Evolutionary conservation across 2,888 invertebrate species (phyloP), one percentile per base, ranked within the genome.

Genomic region (Scaptomyza cyrtandrae): DNA sequence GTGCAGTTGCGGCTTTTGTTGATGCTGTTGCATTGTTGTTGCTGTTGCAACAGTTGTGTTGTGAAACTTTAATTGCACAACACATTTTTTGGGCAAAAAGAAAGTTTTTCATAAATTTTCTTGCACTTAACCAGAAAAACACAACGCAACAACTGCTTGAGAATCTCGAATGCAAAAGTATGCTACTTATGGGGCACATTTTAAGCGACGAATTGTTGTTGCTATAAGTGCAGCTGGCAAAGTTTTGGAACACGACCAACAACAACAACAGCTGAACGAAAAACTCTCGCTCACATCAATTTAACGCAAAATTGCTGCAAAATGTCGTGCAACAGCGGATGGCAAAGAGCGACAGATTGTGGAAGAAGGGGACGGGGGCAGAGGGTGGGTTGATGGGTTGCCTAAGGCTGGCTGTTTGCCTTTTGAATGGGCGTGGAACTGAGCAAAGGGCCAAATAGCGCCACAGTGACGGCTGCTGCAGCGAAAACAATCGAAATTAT

Each of bases 401-500:
- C 27, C 27, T 35, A 11, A 35, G 19, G 62, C 29, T 10, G 46
- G 16, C 19, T 58, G 66, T 62, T 60, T 60, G 58, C 66, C 69
- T 60, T 37, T 50, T 50, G 56, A 44, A 55, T 50, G 68, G 86
- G 73, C 57, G 73, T 67, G 75, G 56, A 67, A 27, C 52, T 35
- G 50, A 31, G 31, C 11, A 0, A n/a, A 29, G 43, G 13, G 31
- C 6, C 5, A 33, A 19, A 33, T 11, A 46, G 65, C 52, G 56
- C 53, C 53, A 56, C 39, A 31, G 19, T 55, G 45, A 27, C 61
- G 57, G 62, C 60, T 58, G 52, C 64, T 14, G 66, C 72, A 83
- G 87, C 66, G 75, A 84, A 89, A 86, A 86, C 85, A 89, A 86
- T 86, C 89, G 89, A 88, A 86, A 86, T 86, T 86, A 86, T 87